Percentiles rank a stretch among this genome's conserved stretches.
phyloP scores from a whole-genome alignment of 1,140 invertebrate genomes.

The Danaus plexippus region DNA sequence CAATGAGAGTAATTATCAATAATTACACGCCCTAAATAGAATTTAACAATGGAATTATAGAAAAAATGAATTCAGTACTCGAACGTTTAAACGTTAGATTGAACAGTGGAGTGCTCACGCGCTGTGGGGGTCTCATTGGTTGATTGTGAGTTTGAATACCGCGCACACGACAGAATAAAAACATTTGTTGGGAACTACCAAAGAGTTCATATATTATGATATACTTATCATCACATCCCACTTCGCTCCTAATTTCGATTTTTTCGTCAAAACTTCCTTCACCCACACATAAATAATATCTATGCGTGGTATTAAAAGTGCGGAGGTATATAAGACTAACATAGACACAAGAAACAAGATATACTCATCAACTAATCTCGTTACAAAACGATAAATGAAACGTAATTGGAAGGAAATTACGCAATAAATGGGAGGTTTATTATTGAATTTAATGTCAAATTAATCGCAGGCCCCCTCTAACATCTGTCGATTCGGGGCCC shows the following conservation, averaged over 20 bases:
- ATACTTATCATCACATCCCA: no score
- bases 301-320: neutral
- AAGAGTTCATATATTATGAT: neutral
- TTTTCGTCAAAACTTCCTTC: no score
- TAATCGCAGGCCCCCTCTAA: conserved; percentile 49
- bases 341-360: no score
- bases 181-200: conserved; percentile 1
- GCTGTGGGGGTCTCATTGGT: conserved; percentile 30
- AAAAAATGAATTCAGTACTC: conserved; percentile 45
- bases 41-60: conserved; percentile 33
- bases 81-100: conserved; percentile 44
- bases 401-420: conserved; percentile 68
- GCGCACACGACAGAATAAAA: conserved; percentile 12
- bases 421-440: conserved; percentile 64
- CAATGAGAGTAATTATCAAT: conserved; percentile 21
- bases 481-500: conserved; percentile 52
- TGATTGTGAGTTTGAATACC: conserved; percentile 10
- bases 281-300: no score
- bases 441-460: conserved; percentile 71
- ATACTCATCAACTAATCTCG: conserved; percentile 32
- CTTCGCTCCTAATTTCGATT: no score
- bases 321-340: no score
- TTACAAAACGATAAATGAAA: conserved; percentile 65
- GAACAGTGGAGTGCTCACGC: conserved; percentile 44
- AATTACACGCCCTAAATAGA: conserved; percentile 27